Conservation (phyloP, 2,797 vertebrate genomes). For the Enoplosus armatus region DNA sequence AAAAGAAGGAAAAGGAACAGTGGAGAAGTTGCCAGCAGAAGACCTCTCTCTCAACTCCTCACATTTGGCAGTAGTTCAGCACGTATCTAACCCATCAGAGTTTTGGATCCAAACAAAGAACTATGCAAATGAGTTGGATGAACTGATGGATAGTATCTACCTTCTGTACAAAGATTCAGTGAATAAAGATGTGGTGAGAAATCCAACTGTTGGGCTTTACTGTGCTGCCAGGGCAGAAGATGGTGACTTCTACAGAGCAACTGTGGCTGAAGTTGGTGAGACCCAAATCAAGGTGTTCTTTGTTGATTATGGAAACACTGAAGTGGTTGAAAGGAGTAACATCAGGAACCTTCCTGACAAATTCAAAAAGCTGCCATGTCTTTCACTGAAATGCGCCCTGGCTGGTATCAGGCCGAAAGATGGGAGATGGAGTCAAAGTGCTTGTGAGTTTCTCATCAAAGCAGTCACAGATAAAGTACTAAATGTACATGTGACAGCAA, state of each 20-base stretch:
- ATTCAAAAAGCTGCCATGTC: constrained; percentile 85
- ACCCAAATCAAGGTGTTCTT: constrained; percentile 83
- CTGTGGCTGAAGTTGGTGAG: constrained; percentile 80
- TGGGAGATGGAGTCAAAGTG: constrained; percentile 85
- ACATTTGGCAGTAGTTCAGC: constrained; percentile 84
- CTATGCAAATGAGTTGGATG: constrained; percentile 80
- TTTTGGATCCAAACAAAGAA: constrained; percentile 92
- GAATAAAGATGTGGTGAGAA: constrained; percentile 74
- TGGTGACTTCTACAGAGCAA: constrained; percentile 87
- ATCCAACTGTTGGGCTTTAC: constrained; percentile 84
- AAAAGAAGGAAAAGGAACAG: constrained; percentile 9
- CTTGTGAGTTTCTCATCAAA: constrained; percentile 87
- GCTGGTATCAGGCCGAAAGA: constrained; percentile 83
- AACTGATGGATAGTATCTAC: constrained; percentile 84
- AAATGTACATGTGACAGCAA: constrained; percentile 81
- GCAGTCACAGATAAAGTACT: constrained; percentile 87
- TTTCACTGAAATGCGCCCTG: constrained; percentile 90
- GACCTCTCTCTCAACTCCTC: constrained; percentile 74
- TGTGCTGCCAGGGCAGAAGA: constrained; percentile 90
- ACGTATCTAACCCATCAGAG: constrained; percentile 86
- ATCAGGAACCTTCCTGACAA: constrained; percentile 86
- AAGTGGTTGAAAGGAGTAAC: constrained; percentile 79
- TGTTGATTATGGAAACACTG: constrained; percentile 89
- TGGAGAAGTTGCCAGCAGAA: constrained; percentile 58
- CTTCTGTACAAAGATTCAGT: constrained; percentile 83